Evolutionary conservation across 2,797 vertebrate species (phyloP).

Genomic region (Xenopus petersii): DNA sequence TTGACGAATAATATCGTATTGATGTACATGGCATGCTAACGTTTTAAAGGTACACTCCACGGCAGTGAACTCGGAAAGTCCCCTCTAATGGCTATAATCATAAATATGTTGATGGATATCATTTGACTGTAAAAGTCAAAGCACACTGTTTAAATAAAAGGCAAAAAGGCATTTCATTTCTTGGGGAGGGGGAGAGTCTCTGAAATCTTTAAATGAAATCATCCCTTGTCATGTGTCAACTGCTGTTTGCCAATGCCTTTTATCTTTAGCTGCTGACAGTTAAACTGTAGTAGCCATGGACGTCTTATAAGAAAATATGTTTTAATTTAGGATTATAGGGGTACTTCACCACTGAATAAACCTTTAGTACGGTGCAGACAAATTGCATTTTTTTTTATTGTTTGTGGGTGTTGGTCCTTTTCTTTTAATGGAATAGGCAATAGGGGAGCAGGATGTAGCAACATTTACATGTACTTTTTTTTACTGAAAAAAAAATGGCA

Average conservation of each 20-base stretch:
- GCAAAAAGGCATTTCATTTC: too few species aligned
- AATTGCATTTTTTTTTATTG: too few species aligned
- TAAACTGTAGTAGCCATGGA: too few species aligned
- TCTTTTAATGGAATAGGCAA: too few species aligned
- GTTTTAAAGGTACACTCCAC: conserved; percentile 2
- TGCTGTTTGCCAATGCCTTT: too few species aligned
- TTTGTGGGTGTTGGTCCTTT: too few species aligned
- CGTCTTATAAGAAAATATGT: too few species aligned
- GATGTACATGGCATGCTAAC: conserved; percentile 9
- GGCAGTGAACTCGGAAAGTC: background rate
- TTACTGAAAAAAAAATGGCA: background rate
- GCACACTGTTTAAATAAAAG: too few species aligned
- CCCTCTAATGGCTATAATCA: background rate
- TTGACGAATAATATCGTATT: conserved; percentile 21
- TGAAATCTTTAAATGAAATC: background rate
- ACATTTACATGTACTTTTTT: conserved; percentile 14
- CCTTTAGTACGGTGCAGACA: too few species aligned
- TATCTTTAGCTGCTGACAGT: too few species aligned
- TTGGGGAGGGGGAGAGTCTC: conserved; percentile 1
- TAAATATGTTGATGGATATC: background rate
- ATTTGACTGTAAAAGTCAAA: background rate
- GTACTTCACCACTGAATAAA: too few species aligned
- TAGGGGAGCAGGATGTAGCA: background rate
- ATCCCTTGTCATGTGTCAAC: conserved; percentile 2
- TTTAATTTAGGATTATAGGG: too few species aligned